A percentile compares a stretch with the other conserved stretches of the same genome.
Evolutionary conservation across 64 coral and sea anemone genomes (phyloP).

Genomic region (Stichodactyla mertensii): DNA sequence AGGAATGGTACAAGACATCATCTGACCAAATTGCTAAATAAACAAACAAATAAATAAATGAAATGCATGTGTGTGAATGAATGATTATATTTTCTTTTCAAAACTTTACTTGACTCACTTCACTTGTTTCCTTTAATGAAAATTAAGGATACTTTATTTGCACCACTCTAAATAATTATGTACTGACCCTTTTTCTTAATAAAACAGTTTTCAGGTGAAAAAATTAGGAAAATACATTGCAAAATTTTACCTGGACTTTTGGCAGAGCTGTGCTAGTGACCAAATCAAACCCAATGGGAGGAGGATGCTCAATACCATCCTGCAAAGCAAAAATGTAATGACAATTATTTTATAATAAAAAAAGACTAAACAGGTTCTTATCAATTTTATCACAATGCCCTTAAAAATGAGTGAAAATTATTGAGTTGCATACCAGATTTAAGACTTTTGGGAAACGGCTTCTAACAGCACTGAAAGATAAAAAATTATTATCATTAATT

Average conservation of each 20-base stretch:
- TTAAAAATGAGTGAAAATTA: not conserved
- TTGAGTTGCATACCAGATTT: constrained; percentile 47
- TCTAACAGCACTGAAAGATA: constrained; percentile 75
- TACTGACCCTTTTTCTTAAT: too few species aligned
- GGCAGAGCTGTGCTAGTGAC: constrained; percentile 45
- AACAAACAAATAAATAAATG: too few species aligned
- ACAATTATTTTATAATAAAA: not conserved
- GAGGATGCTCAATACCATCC: constrained; percentile 73
- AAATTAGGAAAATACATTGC: not conserved
- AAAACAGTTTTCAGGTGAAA: too few species aligned
- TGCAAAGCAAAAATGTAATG: not conserved
- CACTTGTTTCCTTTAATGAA: too few species aligned
- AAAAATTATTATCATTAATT: not conserved
- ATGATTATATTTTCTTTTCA: too few species aligned
- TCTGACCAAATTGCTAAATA: too few species aligned
- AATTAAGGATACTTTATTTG: too few species aligned
- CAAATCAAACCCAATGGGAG: constrained; percentile 92
- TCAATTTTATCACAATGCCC: not conserved
- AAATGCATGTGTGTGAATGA: too few species aligned
- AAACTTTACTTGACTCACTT: too few species aligned
- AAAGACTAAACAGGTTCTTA: not conserved
- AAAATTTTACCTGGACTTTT: constrained; percentile 46
- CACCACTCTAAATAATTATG: too few species aligned
- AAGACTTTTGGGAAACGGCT: constrained; percentile 72
- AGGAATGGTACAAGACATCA: too few species aligned